phyloP scores from a whole-genome alignment of 2,888 invertebrate genomes.

The Apamea crenata region DNA sequence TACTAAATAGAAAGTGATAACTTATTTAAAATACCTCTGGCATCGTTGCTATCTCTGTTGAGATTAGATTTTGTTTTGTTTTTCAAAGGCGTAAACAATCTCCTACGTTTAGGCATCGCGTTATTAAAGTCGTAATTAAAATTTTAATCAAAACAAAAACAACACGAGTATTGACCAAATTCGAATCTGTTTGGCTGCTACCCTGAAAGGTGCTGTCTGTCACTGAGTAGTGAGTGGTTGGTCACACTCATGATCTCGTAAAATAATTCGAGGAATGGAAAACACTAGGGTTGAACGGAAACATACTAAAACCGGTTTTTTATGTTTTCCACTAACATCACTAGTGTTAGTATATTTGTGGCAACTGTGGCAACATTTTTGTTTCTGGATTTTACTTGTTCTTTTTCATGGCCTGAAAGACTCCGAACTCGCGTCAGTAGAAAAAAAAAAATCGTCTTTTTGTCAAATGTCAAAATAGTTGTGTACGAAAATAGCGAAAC shows the following conservation, averaged over 20 bases:
- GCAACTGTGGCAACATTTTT: slow-evolving; percentile 39
- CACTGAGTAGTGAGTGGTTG: no score
- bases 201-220: slow-evolving; percentile 46
- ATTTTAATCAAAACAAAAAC: slow-evolving; percentile 64
- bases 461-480: slow-evolving; percentile 72
- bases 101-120: slow-evolving; percentile 83
- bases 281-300: slow-evolving; percentile 27
- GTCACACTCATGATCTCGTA: slow-evolving; percentile 40
- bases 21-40: slow-evolving; percentile 57
- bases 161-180: slow-evolving; percentile 42
- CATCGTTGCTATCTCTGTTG: slow-evolving; percentile 62
- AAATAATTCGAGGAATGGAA: slow-evolving; percentile 3
- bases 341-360: neutral
- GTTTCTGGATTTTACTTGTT: slow-evolving; percentile 33
- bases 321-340: neutral
- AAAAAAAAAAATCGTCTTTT: slow-evolving; percentile 51
- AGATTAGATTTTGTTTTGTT: slow-evolving; percentile 71
- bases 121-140: slow-evolving; percentile 29
- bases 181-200: slow-evolving; percentile 58
- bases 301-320: slow-evolving; percentile 42
- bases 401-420: slow-evolving; percentile 48
- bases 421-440: slow-evolving; percentile 16
- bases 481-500: slow-evolving; percentile 75
- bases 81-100: slow-evolving; percentile 82
- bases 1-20: slow-evolving; percentile 43